Conservation (phyloP, 2,888 invertebrate genomes). For the Amaurobius ferox region DNA sequence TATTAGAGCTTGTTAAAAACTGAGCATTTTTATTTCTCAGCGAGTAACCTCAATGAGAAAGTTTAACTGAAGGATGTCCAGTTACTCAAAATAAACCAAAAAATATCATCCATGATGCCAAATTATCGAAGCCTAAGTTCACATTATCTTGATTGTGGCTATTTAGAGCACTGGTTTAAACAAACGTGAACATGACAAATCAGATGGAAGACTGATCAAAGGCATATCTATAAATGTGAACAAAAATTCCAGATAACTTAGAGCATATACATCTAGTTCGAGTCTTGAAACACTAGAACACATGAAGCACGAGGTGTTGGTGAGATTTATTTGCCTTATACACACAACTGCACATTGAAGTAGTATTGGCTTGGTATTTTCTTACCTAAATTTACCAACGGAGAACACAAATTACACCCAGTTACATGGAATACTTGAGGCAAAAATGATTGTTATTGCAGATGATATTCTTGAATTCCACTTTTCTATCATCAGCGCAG, state of each 20-base stretch:
- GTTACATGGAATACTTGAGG: not conserved
- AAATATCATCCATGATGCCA: too few relatives aligned
- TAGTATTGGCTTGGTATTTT: not conserved
- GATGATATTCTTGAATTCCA: not conserved
- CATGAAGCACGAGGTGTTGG: not conserved
- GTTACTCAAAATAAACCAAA: too few relatives aligned
- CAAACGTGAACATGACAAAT: not conserved
- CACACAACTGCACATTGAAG: not conserved
- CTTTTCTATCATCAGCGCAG: not conserved
- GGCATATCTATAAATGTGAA: not conserved
- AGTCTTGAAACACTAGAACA: not conserved
- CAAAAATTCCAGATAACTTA: not conserved
- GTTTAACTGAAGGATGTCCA: too few relatives aligned
- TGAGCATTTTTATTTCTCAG: too few relatives aligned
- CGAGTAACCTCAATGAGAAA: too few relatives aligned
- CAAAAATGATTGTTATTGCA: conserved; percentile 15
- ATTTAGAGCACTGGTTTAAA: conserved; percentile 3
- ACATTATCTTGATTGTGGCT: not conserved
- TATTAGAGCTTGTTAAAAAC: too few relatives aligned
- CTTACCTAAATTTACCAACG: not conserved
- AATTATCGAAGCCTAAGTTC: too few relatives aligned
- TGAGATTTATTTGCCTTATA: not conserved
- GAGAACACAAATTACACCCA: not conserved
- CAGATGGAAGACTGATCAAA: conserved; percentile 2
- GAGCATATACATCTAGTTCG: not conserved